Evolutionary conservation across 2,888 invertebrate genomes (phyloP), one percentile per base, ranked within the genome.

Genomic region (Cactoblastis cactorum): DNA sequence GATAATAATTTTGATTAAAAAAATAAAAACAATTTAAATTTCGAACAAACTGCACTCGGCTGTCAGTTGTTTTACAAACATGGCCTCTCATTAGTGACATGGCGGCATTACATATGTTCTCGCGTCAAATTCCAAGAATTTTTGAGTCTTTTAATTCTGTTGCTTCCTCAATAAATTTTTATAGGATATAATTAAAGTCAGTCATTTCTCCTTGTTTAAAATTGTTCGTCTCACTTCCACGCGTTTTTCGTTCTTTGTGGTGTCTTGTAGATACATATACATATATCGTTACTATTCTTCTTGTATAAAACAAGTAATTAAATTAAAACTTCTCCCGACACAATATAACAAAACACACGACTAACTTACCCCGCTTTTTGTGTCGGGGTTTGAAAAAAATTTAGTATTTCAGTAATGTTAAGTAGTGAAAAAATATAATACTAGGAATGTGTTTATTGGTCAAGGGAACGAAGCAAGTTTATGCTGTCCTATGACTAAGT

Each of bases 81-180:
- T 56, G 51, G 51, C 55, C 50, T 45, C 45, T 52, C 50, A 46
- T 64, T 56, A 56, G 51, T 54, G 47, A 53, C 32, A 47, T 12
- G 33, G 49, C 33, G 32, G 45, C 39, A 41, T 46, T 54, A 67
- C 68, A 64, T 55, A 58, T 71, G 66, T 63, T 61, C 51, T 62
- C 62, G 57, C 57, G 56, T 63, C 61, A 61, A 62, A 62, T 63
- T 59, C 56, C 53, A 46, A 51, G 56, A 39, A 52, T 58, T 59
- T 63, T 61, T 61, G 56, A 66, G 65, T 75, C 69, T 65, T 66
- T 75, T 77, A 73, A 83, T 81, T 77, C 74, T 59, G 74, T 71
- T 61, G 68, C 78, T 79, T 86, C 86, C 83, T 77, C 80, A 80
- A 86, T 86, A 85, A 86, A 84, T 69, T 71, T 82, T 83, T 82